Percentiles rank a stretch among this genome's conserved stretches.
These are phyloP conservation scores for Hormaphis cornu DNA, from an alignment of 1,140 invertebrate genomes.

Conservation along the genomic window DNA sequence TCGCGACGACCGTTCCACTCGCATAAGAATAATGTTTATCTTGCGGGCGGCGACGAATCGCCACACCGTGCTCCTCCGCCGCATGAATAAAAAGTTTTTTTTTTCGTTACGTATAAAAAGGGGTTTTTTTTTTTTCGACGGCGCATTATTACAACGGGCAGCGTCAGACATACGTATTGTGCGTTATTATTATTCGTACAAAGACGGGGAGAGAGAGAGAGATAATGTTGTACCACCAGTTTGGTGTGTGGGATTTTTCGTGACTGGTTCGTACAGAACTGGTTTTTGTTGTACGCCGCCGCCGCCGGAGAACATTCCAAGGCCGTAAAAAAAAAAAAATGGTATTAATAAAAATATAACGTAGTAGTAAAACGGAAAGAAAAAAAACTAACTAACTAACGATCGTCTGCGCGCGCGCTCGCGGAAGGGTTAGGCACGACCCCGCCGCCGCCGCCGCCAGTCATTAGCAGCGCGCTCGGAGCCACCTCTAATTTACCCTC, in stretches of 20 bases:
- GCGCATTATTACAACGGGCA: too few relatives aligned
- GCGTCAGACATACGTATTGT: too few relatives aligned
- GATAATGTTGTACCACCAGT: too few relatives aligned
- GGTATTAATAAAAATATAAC: not conserved
- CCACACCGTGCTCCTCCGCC: conserved; percentile 4
- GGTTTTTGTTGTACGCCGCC: conserved; percentile 15
- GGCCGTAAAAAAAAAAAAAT: conserved; percentile 10
- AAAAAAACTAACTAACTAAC: too few relatives aligned
- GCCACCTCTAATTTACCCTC: conserved; percentile 17
- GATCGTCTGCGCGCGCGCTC: not conserved
- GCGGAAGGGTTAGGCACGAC: not conserved
- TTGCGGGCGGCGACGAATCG: conserved; percentile 9
- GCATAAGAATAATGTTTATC: conserved; percentile 21
- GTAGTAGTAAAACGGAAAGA: too few relatives aligned
- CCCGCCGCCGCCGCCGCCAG: not conserved
- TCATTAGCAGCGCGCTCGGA: conserved; percentile 29
- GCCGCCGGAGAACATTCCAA: conserved; percentile 20
- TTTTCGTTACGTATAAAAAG: not conserved
- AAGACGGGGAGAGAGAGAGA: conserved; percentile 19
- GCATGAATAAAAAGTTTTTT: conserved; percentile 14
- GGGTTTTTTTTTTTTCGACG: conserved; percentile 12
- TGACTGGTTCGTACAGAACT: conserved; percentile 29
- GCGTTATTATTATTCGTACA: not conserved
- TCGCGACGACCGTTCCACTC: conserved; percentile 11
- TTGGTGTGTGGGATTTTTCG: conserved; percentile 24